Conservation (phyloP, 2,888 invertebrate species). For the Heptascelio sp. region DNA sequence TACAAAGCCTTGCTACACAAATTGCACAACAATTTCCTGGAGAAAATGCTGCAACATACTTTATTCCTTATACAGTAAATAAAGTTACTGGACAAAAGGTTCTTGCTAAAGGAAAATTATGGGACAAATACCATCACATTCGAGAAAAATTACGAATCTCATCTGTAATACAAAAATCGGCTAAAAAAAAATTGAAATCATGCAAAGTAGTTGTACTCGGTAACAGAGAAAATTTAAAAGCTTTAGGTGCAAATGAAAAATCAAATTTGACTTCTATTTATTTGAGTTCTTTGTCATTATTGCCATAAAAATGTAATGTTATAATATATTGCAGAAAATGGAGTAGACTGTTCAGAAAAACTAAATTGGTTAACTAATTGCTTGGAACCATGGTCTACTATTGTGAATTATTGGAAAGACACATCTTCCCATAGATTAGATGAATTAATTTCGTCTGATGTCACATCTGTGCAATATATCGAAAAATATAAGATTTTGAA, state of each 20-base stretch:
- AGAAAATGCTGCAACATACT: background rate
- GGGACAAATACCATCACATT: background rate
- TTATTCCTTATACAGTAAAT: background rate
- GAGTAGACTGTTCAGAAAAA: slow-evolving; percentile 11
- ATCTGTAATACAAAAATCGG: background rate
- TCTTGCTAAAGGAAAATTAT: slow-evolving; percentile 5
- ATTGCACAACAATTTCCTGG: background rate
- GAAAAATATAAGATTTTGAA: slow-evolving; percentile 36
- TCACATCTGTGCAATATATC: slow-evolving; percentile 45
- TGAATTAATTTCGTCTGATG: slow-evolving; percentile 12
- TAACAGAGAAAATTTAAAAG: background rate
- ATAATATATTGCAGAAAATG: background rate
- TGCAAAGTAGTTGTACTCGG: background rate
- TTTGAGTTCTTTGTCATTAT: background rate
- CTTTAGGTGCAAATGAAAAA: background rate
- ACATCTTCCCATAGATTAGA: slow-evolving; percentile 41
- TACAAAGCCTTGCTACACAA: background rate
- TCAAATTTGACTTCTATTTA: too few relatives aligned
- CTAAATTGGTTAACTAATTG: slow-evolving; percentile 44
- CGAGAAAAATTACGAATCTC: background rate
- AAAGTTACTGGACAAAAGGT: background rate
- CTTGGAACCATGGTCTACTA: slow-evolving; percentile 54
- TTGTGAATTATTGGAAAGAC: slow-evolving; percentile 54
- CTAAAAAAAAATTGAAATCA: background rate
- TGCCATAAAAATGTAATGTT: background rate